phyloP scores from a whole-genome alignment of 1,140 invertebrate genomes.

The Drosophila watanabei region DNA sequence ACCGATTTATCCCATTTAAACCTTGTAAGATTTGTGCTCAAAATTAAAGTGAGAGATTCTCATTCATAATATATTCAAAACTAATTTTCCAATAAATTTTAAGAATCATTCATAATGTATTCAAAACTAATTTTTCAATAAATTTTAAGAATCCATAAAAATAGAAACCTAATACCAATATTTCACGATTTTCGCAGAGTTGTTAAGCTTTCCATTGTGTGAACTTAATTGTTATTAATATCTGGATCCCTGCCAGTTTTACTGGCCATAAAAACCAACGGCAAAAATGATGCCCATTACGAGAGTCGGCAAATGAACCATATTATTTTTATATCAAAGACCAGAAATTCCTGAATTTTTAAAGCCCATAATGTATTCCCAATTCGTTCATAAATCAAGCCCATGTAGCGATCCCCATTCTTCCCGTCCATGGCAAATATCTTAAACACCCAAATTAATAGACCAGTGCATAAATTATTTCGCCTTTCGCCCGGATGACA shows the following conservation, averaged over 20 bases:
- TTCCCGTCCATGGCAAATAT: conserved; percentile 15
- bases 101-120: no score
- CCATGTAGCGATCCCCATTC: conserved; percentile 7
- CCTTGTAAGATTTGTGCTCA: no score
- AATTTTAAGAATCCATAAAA: neutral
- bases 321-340: neutral
- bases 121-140: neutral
- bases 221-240: conserved; percentile 12
- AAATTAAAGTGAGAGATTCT: neutral
- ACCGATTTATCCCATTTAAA: neutral
- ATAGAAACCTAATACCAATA: neutral
- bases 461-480: conserved; percentile 40
- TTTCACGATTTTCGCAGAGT: neutral
- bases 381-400: conserved; percentile 22
- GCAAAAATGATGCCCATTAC: neutral
- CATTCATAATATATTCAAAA: neutral
- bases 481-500: conserved; percentile 38
- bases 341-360: conserved; percentile 25
- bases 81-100: neutral
- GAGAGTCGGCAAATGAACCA: conserved; percentile 1
- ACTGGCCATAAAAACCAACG: conserved; percentile 11
- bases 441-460: conserved; percentile 37
- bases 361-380: conserved; percentile 19
- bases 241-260: conserved; percentile 1
- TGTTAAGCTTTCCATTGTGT: neutral